Percentiles rank a stretch among this genome's conserved stretches.
Conservation (phyloP, 1,140 invertebrate species). For the Drosophila sturtevanti region DNA sequence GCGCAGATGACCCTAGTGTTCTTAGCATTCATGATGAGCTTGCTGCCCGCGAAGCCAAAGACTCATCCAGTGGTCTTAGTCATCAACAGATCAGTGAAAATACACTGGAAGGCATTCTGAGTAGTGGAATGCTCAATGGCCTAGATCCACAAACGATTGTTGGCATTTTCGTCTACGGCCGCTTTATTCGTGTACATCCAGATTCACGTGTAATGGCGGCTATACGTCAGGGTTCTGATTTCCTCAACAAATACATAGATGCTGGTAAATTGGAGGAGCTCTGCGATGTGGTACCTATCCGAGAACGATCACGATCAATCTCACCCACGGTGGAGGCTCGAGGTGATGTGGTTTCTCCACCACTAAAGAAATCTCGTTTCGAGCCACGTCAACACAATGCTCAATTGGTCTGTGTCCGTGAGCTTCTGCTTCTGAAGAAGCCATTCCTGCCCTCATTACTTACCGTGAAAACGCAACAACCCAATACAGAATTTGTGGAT, state of each 20-base stretch:
- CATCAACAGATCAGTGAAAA: slow-evolving; percentile 88
- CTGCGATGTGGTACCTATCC: slow-evolving; percentile 87
- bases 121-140: slow-evolving; percentile 84
- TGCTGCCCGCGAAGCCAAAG: slow-evolving; percentile 81
- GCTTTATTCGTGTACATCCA: slow-evolving; percentile 89
- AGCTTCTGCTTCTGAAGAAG: slow-evolving; percentile 68
- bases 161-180: slow-evolving; percentile 87
- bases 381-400: slow-evolving; percentile 75
- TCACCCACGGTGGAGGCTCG: slow-evolving; percentile 75
- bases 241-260: slow-evolving; percentile 89
- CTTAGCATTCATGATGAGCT: slow-evolving; percentile 72
- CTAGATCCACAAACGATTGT: slow-evolving; percentile 90
- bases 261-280: slow-evolving; percentile 91
- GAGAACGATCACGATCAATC: slow-evolving; percentile 82
- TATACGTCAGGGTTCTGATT: slow-evolving; percentile 89
- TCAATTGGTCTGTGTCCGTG: slow-evolving; percentile 71
- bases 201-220: slow-evolving; percentile 89
- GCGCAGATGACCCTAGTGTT: slow-evolving; percentile 82
- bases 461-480: slow-evolving; percentile 65
- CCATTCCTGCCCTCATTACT: slow-evolving; percentile 71
- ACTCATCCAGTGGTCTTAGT: slow-evolving; percentile 85
- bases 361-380: slow-evolving; percentile 72
- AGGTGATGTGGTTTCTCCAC: slow-evolving; percentile 58
- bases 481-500: slow-evolving; percentile 63
- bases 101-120: slow-evolving; percentile 87